These are phyloP conservation scores for Dermochelys coriacea DNA, from an alignment of 2,797 vertebrate species.

Conservation along the genomic window DNA sequence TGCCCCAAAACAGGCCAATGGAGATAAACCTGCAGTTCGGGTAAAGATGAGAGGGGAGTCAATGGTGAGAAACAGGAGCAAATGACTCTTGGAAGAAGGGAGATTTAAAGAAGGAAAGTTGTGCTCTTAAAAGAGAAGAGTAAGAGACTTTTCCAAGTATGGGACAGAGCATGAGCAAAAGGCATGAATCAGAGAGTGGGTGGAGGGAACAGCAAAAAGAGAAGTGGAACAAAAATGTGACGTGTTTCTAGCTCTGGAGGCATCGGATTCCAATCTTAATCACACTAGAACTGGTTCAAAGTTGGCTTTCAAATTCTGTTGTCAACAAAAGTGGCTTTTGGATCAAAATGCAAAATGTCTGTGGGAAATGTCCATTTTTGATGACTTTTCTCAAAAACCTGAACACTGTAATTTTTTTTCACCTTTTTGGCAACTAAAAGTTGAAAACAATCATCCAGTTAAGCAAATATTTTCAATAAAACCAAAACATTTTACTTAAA, in stretches of 20 bases:
- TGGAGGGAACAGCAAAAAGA: not conserved
- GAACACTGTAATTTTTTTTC: not conserved
- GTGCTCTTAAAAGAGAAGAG: not conserved
- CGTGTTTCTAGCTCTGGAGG: rapidly evolving
- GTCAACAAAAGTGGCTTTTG: rapidly evolving
- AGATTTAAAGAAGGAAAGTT: not conserved
- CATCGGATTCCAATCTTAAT: not conserved
- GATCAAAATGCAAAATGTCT: not conserved
- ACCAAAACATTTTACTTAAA: not conserved
- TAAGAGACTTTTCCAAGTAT: not conserved
- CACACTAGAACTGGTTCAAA: not conserved
- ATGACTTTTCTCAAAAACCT: not conserved
- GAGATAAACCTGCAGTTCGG: not conserved
- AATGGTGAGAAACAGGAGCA: not conserved
- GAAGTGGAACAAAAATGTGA: not conserved
- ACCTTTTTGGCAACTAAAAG: not conserved
- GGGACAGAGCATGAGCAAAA: not conserved
- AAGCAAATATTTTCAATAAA: not conserved
- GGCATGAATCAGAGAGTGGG: not conserved
- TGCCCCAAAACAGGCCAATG: not conserved
- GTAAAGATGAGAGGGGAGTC: not conserved
- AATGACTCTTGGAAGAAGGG: not conserved
- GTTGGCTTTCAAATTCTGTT: not conserved
- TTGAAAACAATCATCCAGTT: not conserved
- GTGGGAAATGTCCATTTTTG: not conserved